phyloP scores from a whole-genome alignment of 2,888 invertebrate species.

The Dione vanillae region DNA sequence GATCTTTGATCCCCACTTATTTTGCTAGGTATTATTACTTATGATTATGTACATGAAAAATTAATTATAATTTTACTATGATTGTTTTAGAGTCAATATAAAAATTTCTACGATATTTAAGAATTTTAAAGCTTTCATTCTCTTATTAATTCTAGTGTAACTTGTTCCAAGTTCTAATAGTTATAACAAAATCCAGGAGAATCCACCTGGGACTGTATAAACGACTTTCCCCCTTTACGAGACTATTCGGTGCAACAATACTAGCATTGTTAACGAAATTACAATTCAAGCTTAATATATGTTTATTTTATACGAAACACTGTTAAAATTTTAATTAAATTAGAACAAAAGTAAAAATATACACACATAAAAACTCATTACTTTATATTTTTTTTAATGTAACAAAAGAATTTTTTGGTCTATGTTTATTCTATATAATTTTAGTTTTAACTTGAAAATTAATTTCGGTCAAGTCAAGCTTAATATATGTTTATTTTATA shows the following conservation, averaged over 20 bases:
- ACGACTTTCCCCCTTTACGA: constrained; percentile 12
- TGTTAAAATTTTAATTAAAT: not conserved
- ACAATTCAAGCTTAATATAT: constrained; percentile 51
- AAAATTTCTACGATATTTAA: too few species aligned
- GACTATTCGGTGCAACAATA: not conserved
- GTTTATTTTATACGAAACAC: not conserved
- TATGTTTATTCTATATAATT: too few species aligned
- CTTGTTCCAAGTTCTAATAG: constrained; percentile 10
- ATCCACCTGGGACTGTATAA: constrained; percentile 11
- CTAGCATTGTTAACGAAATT: constrained; percentile 15
- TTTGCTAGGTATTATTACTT: too few species aligned
- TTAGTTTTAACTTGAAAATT: not conserved
- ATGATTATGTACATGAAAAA: too few species aligned
- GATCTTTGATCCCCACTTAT: too few species aligned
- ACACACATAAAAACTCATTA: too few species aligned
- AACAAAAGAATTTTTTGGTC: too few species aligned
- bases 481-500: constrained; percentile 50
- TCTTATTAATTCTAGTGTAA: constrained; percentile 7
- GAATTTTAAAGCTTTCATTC: not conserved
- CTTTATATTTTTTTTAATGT: too few species aligned
- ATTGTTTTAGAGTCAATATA: too few species aligned
- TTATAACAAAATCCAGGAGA: constrained; percentile 9
- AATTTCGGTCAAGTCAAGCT: constrained; percentile 24
- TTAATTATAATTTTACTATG: too few species aligned
- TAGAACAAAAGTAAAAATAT: too few species aligned